Evolutionary conservation across 1,140 invertebrate genomes (phyloP).

Genomic region (Galleria mellonella): DNA sequence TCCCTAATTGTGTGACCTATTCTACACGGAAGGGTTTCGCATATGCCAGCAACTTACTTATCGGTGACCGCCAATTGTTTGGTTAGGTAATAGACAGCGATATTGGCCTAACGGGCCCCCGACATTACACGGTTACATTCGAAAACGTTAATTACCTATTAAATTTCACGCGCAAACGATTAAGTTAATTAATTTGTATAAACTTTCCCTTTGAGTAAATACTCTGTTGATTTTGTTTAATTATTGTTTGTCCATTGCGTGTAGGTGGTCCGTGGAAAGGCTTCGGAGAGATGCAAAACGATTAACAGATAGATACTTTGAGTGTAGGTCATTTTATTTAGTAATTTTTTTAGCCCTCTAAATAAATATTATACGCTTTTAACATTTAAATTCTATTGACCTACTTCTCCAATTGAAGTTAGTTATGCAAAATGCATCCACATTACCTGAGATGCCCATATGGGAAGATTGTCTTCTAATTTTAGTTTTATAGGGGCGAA

Average conservation of each 20-base stretch:
- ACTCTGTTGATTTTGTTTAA: constrained; percentile 5
- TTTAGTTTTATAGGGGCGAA: too few species aligned
- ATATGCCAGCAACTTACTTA: constrained; percentile 45
- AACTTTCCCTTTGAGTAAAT: constrained; percentile 10
- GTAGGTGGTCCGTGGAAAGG: too few species aligned
- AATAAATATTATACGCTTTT: neutral
- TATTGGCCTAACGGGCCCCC: constrained; percentile 20
- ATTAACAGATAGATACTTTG: too few species aligned
- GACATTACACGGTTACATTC: constrained; percentile 39
- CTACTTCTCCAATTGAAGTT: too few species aligned
- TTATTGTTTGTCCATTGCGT: neutral
- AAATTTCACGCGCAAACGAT: constrained; percentile 42
- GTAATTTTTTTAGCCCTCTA: neutral
- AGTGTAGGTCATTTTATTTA: too few species aligned
- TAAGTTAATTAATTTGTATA: constrained; percentile 39
- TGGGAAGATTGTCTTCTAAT: too few species aligned
- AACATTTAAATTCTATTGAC: too few species aligned
- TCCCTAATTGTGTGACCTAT: too few species aligned
- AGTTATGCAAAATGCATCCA: too few species aligned
- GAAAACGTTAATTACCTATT: constrained; percentile 50
- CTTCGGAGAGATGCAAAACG: too few species aligned
- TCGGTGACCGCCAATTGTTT: constrained; percentile 55
- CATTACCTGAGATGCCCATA: too few species aligned
- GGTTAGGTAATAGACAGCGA: constrained; percentile 53
- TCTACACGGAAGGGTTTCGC: constrained; percentile 16